These are phyloP conservation scores for Ammodytes marinus DNA, from an alignment of 2,113 vertebrate genomes.

Conservation along the genomic window DNA sequence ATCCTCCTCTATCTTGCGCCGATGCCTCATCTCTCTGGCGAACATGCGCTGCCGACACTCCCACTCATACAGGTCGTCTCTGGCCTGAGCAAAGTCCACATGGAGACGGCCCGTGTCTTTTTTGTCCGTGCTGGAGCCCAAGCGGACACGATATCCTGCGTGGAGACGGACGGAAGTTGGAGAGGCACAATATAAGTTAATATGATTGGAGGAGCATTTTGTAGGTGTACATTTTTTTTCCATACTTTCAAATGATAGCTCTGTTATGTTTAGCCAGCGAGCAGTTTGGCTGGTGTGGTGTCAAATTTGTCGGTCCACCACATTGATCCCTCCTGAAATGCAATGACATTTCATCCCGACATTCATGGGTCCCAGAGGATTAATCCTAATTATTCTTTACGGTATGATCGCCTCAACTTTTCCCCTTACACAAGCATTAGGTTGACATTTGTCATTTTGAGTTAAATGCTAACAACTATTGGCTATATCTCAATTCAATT, in stretches of 20 bases:
- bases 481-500: neutral
- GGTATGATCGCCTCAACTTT: neutral
- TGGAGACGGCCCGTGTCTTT: conserved; percentile 94
- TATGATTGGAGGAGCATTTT: neutral
- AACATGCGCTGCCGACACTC: conserved; percentile 95
- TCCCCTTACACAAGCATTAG: neutral
- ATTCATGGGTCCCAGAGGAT: neutral
- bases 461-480: neutral
- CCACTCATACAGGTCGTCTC: conserved; percentile 98
- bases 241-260: too few relatives aligned
- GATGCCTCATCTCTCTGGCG: conserved; percentile 94
- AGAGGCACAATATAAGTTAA: too few relatives aligned
- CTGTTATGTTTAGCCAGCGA: too few relatives aligned
- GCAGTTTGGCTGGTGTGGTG: too few relatives aligned
- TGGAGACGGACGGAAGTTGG: too few relatives aligned
- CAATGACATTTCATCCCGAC: neutral
- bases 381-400: neutral
- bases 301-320: too few relatives aligned
- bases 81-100: conserved; percentile 95
- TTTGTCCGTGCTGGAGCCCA: conserved; percentile 94
- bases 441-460: neutral
- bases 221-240: neutral
- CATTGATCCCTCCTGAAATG: neutral
- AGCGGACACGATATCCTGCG: conserved; percentile 84
- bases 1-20: conserved; percentile 91